Percentiles rank a stretch among this genome's conserved stretches.
Evolutionary conservation across 2,888 invertebrate genomes (phyloP).

Genomic region (Spialia ferax): DNA sequence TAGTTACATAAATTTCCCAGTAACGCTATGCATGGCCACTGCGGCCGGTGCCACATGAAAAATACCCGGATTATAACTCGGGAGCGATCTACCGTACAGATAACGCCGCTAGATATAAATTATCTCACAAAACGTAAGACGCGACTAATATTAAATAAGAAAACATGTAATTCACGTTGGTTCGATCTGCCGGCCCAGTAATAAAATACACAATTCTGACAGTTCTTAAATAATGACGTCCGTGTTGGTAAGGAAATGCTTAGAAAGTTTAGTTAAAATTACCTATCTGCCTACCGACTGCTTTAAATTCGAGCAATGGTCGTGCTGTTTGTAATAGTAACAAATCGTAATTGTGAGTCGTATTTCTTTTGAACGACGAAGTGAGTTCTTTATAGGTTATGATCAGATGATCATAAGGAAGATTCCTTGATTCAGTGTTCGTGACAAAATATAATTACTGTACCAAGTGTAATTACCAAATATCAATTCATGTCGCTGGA

Average conservation of each 20-base stretch:
- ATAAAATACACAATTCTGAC: conserved; percentile 85
- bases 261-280: conserved; percentile 75
- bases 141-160: conserved; percentile 85
- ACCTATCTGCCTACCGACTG: conserved; percentile 49
- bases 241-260: conserved; percentile 79
- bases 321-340: conserved; percentile 25
- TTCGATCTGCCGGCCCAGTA: conserved; percentile 73
- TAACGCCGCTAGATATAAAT: conserved; percentile 82
- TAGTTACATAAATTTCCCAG: conserved; percentile 77
- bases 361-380: not conserved
- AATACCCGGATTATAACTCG: conserved; percentile 84
- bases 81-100: conserved; percentile 80
- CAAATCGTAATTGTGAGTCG: conserved; percentile 25
- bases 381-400: not conserved
- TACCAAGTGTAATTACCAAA: conserved; percentile 45
- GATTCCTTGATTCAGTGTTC: conserved; percentile 43
- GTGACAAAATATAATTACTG: conserved; percentile 59
- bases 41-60: conserved; percentile 74
- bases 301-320: conserved; percentile 63
- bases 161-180: conserved; percentile 84
- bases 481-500: conserved; percentile 22
- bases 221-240: conserved; percentile 85
- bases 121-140: conserved; percentile 81
- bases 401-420: too few relatives aligned
- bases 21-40: conserved; percentile 60